phyloP scores from a whole-genome alignment of 37 sponge, comb jelly and placozoan genomes.

The Agelas oroides region DNA sequence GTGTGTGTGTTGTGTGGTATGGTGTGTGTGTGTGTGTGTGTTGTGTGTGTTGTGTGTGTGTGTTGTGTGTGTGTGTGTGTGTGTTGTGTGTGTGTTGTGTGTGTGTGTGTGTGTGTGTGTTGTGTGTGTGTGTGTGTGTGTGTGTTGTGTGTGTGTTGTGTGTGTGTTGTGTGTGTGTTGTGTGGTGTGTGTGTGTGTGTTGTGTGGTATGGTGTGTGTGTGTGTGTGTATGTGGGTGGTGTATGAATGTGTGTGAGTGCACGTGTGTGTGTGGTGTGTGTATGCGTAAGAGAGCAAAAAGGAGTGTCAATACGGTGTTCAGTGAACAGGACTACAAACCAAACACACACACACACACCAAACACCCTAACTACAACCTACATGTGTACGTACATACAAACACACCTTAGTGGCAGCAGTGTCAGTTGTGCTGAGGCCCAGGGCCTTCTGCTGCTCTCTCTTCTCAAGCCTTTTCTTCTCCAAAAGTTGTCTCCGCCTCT shows the following conservation, averaged over 20 bases:
- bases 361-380: not conserved
- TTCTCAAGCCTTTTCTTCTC: slow-evolving; percentile 33
- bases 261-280: slow-evolving; percentile 1
- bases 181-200: slow-evolving; percentile 4
- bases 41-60: slow-evolving; percentile 6
- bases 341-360: too few relatives aligned
- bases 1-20: not conserved
- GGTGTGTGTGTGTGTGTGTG: slow-evolving; percentile 10
- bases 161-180: not conserved
- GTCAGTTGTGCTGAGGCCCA: slow-evolving; percentile 10
- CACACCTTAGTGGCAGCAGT: too few relatives aligned
- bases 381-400: too few relatives aligned
- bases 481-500: slow-evolving; percentile 25
- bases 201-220: slow-evolving; percentile 2
- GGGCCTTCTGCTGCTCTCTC: slow-evolving; percentile 11
- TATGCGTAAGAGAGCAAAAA: not conserved
- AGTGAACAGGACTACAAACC: too few relatives aligned
- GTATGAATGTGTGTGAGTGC: not conserved
- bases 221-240: slow-evolving; percentile 1
- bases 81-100: not conserved
- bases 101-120: not conserved
- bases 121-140: not conserved
- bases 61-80: not conserved
- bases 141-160: not conserved
- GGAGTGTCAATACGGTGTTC: too few relatives aligned